Evolutionary conservation across 2,113 vertebrate species (phyloP), one percentile per base, ranked within the genome.

Genomic region (Sinocyclocheilus maitianheensis): DNA sequence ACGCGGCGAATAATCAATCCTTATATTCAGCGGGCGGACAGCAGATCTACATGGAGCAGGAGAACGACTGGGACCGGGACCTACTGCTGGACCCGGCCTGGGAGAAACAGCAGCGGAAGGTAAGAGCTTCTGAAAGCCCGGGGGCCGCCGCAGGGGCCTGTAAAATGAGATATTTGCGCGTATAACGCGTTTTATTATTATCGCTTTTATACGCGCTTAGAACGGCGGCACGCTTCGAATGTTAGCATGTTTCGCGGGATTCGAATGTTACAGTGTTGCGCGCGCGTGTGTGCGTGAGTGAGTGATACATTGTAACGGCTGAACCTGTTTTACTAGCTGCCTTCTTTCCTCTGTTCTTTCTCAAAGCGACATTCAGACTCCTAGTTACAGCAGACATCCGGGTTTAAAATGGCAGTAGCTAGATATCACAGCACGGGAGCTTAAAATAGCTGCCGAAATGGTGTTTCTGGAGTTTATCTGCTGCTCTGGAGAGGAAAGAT

Each of bases 41-140:
- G 16, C 91, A 85, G 75, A 93, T 88, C 86, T 96, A 97, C 95
- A 97, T 97, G 97, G 96, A 96, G 91, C 96, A 96, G 18, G 96
- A 97, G 87, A 96, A 97, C 55, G 96, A 96, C 85, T 97, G 97
- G 96, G 97, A 97, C 91, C 95, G 97, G 86, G 96, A 97, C 94
- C 91, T 97, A 92, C 95, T 97, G 48, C 92, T 97, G 92, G 97
- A 97, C 93, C 96, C 97, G 89, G 96, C 97, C 91, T 98, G 97
- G 97, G 97, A 98, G 94, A 97, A 95, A 86, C 97, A 98, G 94
- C 97, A 98, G 92, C 91, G 97, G 81, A 98, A 98, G 96, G 97
- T 98, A 93, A 91, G 94, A 26, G 34, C 12, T 24, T 75, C 40
- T 58, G 75, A 75, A 86, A 93, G 90, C 85, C 86, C 91, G 92